These are phyloP conservation scores for Linnaemya vulpina DNA, from an alignment of 2,888 invertebrate genomes.

Conservation along the genomic window DNA sequence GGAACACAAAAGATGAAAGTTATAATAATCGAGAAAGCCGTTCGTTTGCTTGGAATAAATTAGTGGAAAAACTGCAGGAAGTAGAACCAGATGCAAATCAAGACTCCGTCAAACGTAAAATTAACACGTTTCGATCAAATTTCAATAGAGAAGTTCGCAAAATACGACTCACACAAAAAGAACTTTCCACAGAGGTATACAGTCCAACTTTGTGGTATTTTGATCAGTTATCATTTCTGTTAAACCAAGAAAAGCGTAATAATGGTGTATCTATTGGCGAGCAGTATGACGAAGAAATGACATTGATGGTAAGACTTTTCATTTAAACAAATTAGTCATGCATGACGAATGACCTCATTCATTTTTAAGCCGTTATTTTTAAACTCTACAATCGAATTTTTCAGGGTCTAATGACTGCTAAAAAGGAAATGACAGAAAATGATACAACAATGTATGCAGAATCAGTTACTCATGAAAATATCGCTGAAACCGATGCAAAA, in stretches of 20 bases:
- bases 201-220: constrained; percentile 60
- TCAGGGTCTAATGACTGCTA: constrained; percentile 19
- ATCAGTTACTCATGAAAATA: background rate
- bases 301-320: constrained; percentile 47
- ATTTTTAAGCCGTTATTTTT: constrained; percentile 20
- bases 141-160: constrained; percentile 59
- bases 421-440: constrained; percentile 23
- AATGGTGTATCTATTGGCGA: background rate
- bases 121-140: constrained; percentile 62
- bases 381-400: constrained; percentile 2
- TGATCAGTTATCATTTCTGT: constrained; percentile 56
- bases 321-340: constrained; percentile 33
- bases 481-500: background rate
- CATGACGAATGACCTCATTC: constrained; percentile 57
- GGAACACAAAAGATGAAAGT: constrained; percentile 59
- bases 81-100: constrained; percentile 59
- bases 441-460: constrained; percentile 2
- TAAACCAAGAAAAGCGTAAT: constrained; percentile 40
- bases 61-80: constrained; percentile 58
- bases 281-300: constrained; percentile 38
- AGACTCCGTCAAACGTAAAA: constrained; percentile 61
- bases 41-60: constrained; percentile 24
- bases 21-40: constrained; percentile 51
- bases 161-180: constrained; percentile 39
- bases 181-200: constrained; percentile 31